Conservation (phyloP, 2,797 vertebrate species). For the Malacoctenus gilli region DNA sequence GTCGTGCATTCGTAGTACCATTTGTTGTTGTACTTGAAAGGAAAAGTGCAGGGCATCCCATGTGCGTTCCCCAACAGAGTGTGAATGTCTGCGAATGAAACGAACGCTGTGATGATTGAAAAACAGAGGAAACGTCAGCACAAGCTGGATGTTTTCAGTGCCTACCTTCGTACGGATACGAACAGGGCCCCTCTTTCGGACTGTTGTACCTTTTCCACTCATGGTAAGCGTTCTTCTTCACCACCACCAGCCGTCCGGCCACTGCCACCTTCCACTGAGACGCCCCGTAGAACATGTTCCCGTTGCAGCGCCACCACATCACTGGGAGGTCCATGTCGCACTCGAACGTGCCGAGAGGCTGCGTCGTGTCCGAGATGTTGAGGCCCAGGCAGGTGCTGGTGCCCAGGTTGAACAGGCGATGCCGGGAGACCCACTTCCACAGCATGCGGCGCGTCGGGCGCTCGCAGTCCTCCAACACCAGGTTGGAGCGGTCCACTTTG, state of each 20-base stretch:
- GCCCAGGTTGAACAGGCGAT: slow-evolving; percentile 88
- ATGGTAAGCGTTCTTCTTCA: slow-evolving; percentile 71
- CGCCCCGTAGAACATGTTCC: slow-evolving; percentile 78
- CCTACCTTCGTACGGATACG: slow-evolving; percentile 89
- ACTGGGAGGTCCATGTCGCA: slow-evolving; percentile 81
- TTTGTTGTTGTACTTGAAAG: slow-evolving; percentile 90
- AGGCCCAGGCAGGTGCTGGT: slow-evolving; percentile 88
- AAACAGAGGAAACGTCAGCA: background rate
- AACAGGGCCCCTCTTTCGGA: slow-evolving; percentile 84
- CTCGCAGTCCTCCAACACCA: slow-evolving; percentile 85
- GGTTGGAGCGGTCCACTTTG: slow-evolving; percentile 69
- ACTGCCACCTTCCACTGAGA: slow-evolving; percentile 82
- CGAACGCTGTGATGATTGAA: slow-evolving; percentile 5
- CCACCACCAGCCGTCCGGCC: slow-evolving; percentile 77
- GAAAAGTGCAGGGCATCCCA: slow-evolving; percentile 89
- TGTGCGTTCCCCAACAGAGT: slow-evolving; percentile 88
- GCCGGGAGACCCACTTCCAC: slow-evolving; percentile 96
- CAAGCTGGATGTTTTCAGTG: background rate
- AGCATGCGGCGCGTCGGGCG: slow-evolving; percentile 83
- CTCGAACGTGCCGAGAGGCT: slow-evolving; percentile 82
- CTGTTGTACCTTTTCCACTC: slow-evolving; percentile 86
- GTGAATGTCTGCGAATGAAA: slow-evolving; percentile 83
- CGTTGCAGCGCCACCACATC: slow-evolving; percentile 86
- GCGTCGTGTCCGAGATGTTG: slow-evolving; percentile 76
- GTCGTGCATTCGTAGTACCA: slow-evolving; percentile 91